phyloP scores from a whole-genome alignment of 1,140 invertebrate species.

The Lepidotrigona ventralis region DNA sequence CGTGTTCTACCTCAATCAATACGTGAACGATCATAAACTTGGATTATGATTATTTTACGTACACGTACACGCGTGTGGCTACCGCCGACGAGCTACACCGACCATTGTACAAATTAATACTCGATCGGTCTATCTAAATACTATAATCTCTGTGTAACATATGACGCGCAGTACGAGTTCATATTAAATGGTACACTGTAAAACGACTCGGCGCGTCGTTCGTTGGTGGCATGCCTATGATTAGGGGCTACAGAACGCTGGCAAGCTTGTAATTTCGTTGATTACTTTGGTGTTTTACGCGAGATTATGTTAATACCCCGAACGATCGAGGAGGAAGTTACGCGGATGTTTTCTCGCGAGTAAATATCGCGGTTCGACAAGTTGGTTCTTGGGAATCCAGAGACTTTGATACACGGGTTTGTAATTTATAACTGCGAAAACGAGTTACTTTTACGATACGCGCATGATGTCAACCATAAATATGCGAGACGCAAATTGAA shows the following conservation, averaged over 20 bases:
- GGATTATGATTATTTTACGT: constrained; percentile 20
- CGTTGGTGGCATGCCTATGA: background rate
- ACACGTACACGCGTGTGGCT: background rate
- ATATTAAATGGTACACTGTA: background rate
- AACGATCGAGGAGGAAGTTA: background rate
- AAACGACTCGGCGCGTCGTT: background rate
- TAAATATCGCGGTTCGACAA: background rate
- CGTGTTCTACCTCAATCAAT: constrained; percentile 12
- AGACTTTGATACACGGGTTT: background rate
- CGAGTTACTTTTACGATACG: background rate
- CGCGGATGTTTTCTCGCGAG: background rate
- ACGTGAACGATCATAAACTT: constrained; percentile 15
- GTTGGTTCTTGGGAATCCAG: background rate
- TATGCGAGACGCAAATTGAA: background rate
- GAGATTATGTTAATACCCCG: background rate
- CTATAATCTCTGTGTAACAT: background rate
- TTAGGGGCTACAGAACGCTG: background rate
- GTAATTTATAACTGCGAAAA: background rate
- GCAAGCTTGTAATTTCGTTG: background rate
- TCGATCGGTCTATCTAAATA: constrained; percentile 28
- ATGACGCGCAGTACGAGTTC: too few relatives aligned
- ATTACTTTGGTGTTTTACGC: background rate
- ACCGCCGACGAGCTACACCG: too few relatives aligned
- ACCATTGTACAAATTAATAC: constrained; percentile 26
- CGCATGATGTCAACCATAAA: background rate